phyloP scores from a whole-genome alignment of 2,888 invertebrate species.

The Phyllotreta cruciferae region DNA sequence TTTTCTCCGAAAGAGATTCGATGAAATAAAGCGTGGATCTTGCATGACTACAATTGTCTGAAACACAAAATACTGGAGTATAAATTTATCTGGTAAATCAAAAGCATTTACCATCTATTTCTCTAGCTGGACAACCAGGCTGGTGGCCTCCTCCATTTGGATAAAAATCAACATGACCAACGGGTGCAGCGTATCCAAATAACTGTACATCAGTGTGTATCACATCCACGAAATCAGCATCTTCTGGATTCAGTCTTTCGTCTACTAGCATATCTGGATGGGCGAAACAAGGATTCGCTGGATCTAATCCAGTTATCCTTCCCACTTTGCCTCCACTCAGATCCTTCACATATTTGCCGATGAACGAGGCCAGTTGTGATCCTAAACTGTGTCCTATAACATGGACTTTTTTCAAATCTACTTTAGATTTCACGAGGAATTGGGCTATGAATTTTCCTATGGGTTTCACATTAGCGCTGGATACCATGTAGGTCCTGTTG shows the following conservation, averaged over 20 bases:
- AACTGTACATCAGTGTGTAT: constrained; percentile 76
- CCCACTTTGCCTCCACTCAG: constrained; percentile 54
- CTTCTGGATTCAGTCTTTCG: constrained; percentile 71
- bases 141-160: constrained; percentile 75
- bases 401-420: constrained; percentile 57
- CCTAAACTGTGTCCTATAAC: constrained; percentile 58
- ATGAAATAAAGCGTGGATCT: constrained; percentile 60
- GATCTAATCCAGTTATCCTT: constrained; percentile 61
- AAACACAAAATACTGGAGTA: constrained; percentile 32
- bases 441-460: constrained; percentile 60
- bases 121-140: constrained; percentile 66
- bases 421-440: constrained; percentile 52
- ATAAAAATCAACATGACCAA: constrained; percentile 79
- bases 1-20: constrained; percentile 59
- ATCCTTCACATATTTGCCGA: constrained; percentile 45
- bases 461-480: constrained; percentile 59
- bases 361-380: constrained; percentile 48
- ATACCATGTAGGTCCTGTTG: constrained; percentile 49
- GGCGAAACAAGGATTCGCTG: constrained; percentile 57
- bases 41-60: constrained; percentile 63
- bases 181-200: constrained; percentile 66
- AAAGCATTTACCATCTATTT: constrained; percentile 42
- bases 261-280: constrained; percentile 39
- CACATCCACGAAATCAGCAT: constrained; percentile 77
- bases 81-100: background rate